Conservation (phyloP, 2,113 vertebrate species). For the Gorsachius goisagi region DNA sequence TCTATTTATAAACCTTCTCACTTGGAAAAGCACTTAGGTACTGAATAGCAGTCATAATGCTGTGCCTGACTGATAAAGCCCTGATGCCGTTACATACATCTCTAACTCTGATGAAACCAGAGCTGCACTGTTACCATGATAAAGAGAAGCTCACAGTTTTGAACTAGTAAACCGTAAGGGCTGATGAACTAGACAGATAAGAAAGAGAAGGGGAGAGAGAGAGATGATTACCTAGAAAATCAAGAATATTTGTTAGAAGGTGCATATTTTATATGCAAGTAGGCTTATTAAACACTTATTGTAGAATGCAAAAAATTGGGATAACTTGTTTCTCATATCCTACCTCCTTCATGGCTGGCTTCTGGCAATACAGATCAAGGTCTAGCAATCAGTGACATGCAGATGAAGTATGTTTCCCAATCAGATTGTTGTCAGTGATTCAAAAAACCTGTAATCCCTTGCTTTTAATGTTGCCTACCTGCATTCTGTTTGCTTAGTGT, state of each 20-base stretch:
- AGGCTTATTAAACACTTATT: background rate
- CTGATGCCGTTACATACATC: background rate
- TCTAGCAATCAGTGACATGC: background rate
- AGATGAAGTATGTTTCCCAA: background rate
- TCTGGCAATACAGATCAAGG: background rate
- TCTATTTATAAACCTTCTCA: background rate
- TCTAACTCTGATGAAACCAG: background rate
- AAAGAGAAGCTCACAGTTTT: background rate
- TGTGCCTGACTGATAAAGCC: background rate
- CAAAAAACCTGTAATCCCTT: background rate
- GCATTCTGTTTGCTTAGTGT: background rate
- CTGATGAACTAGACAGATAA: background rate
- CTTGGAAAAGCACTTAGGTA: background rate
- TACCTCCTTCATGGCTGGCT: background rate
- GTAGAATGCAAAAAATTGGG: background rate
- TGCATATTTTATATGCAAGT: background rate
- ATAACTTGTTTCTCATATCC: background rate
- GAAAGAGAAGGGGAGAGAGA: background rate
- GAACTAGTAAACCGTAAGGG: background rate
- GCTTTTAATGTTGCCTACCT: background rate
- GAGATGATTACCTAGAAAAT: background rate
- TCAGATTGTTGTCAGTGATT: background rate
- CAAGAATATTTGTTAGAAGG: background rate
- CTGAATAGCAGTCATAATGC: background rate
- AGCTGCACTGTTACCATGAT: background rate